A percentile compares a stretch with the other conserved stretches of the same genome.
phyloP scores from a whole-genome alignment of 2,113 vertebrate genomes.

The Capricornis sumatraensis region DNA sequence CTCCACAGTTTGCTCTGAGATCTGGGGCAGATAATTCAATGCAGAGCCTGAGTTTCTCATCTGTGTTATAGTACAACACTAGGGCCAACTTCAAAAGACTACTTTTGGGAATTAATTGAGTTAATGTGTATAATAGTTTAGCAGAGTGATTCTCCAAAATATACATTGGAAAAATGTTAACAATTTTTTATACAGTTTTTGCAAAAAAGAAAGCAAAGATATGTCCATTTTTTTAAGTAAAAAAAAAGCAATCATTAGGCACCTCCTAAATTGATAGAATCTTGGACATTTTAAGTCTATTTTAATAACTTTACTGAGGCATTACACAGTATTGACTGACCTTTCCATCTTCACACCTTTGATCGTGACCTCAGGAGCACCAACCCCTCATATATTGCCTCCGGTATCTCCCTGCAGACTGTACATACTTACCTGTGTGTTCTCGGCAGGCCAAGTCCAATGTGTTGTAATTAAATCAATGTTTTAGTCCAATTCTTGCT shows the following conservation, averaged over 20 bases:
- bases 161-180: not conserved
- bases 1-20: not conserved
- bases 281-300: not conserved
- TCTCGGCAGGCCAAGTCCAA: not conserved
- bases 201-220: not conserved
- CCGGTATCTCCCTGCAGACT: not conserved
- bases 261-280: not conserved
- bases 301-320: not conserved
- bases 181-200: not conserved
- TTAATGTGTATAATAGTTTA: not conserved
- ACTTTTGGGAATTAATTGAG: not conserved
- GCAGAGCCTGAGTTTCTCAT: not conserved
- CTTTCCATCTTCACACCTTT: not conserved
- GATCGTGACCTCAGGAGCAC: not conserved
- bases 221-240: not conserved
- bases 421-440: not conserved
- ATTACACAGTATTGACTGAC: not conserved
- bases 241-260: not conserved
- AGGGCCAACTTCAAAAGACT: not conserved
- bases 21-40: not conserved
- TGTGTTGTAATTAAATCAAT: not conserved
- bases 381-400: not conserved
- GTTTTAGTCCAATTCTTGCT: not conserved
- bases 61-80: not conserved
- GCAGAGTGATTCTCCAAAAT: not conserved